Conservation (phyloP, 2,797 vertebrate genomes). For the Alcedo atthis region DNA sequence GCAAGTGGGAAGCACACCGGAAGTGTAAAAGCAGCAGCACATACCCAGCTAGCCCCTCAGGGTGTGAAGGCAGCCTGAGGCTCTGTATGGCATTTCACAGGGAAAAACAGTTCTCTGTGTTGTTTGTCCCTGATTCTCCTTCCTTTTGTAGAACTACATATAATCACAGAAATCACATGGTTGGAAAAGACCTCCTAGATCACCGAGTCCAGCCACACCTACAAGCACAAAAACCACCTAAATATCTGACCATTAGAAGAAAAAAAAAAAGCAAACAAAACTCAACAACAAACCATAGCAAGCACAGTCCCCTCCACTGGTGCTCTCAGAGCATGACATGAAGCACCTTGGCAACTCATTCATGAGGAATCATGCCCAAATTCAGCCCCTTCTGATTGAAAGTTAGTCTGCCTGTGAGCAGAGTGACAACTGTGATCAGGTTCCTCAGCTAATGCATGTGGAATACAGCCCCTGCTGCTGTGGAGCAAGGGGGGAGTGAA, state of each 20-base stretch:
- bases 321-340: too few species aligned
- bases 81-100: background rate
- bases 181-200: too few species aligned
- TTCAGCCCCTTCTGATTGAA: background rate
- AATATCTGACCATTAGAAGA: too few species aligned
- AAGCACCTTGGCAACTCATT: too few species aligned
- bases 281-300: too few species aligned
- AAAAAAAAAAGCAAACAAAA: too few species aligned
- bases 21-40: background rate
- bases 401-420: background rate
- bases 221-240: too few species aligned
- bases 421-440: background rate
- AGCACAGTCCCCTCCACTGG: too few species aligned
- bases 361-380: background rate
- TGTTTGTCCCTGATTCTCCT: background rate
- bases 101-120: background rate
- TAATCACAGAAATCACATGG: too few species aligned
- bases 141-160: background rate
- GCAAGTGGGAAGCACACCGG: rapidly evolving
- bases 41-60: rapidly evolving
- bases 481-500: background rate
- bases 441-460: background rate
- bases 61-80: background rate
- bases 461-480: background rate
- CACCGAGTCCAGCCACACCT: too few species aligned